A percentile compares a stretch with the other conserved stretches of the same genome.
Conservation (phyloP, 2,113 vertebrate species). For the Canis aureus region DNA sequence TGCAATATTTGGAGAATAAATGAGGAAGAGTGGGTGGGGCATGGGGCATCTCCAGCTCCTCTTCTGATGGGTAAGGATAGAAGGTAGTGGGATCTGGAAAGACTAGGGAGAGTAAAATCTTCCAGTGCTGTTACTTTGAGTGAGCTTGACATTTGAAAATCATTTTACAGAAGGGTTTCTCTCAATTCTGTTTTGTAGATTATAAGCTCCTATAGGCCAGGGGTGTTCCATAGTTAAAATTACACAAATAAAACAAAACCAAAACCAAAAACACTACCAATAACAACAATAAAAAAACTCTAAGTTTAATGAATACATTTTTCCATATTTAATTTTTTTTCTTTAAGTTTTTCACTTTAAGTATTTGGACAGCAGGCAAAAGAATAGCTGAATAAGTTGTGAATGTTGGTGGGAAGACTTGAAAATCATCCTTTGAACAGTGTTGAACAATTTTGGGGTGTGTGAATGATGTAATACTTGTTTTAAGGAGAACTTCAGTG, state of each 20-base stretch:
- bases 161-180: neutral
- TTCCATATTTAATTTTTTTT: constrained; percentile 24
- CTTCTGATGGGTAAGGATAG: neutral
- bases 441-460: neutral
- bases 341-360: neutral
- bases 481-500: neutral
- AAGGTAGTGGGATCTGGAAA: neutral
- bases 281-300: neutral
- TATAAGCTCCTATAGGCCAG: neutral
- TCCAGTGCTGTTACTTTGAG: neutral
- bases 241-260: neutral
- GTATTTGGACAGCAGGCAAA: neutral
- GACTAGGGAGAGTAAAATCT: neutral
- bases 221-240: neutral
- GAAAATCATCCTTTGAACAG: neutral
- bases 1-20: neutral
- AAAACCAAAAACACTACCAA: neutral
- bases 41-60: neutral
- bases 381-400: neutral
- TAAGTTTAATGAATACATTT: neutral
- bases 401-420: neutral
- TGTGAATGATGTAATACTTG: neutral
- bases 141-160: neutral
- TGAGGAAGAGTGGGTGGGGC: neutral
- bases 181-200: neutral